phyloP scores from a whole-genome alignment of 2,113 vertebrate species.

The Corvus cornix region DNA sequence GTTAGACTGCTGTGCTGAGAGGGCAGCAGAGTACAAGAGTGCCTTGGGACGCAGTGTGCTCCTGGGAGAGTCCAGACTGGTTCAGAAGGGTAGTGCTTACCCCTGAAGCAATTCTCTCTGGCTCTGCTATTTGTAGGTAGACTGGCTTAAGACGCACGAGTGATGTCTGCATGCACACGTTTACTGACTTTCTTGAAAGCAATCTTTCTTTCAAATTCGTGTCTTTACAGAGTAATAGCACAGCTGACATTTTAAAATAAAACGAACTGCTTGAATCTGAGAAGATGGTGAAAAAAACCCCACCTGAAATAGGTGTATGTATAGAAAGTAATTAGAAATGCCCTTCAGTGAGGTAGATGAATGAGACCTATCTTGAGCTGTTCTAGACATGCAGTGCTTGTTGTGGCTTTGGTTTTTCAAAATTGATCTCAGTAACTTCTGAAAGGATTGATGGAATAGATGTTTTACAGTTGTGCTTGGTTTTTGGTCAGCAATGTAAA shows the following conservation, averaged over 20 bases:
- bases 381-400: background rate
- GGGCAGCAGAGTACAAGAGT: background rate
- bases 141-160: too few relatives aligned
- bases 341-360: background rate
- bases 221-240: background rate
- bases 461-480: background rate
- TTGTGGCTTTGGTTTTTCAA: background rate
- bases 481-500: background rate
- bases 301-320: background rate
- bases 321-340: background rate
- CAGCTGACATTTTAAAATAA: background rate
- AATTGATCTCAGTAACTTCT: background rate
- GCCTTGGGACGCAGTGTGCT: background rate
- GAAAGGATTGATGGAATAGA: background rate
- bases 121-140: background rate
- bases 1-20: background rate
- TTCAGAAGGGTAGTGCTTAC: too few relatives aligned
- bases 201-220: rapidly evolving
- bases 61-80: rapidly evolving
- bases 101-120: too few relatives aligned
- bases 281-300: background rate
- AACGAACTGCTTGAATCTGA: background rate
- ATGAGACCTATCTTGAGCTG: background rate
- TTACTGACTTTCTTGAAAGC: background rate
- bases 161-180: background rate